Evolutionary conservation across 2,113 vertebrate genomes (phyloP), one percentile per base, ranked within the genome.

Genomic region (Daubentonia madagascariensis): DNA sequence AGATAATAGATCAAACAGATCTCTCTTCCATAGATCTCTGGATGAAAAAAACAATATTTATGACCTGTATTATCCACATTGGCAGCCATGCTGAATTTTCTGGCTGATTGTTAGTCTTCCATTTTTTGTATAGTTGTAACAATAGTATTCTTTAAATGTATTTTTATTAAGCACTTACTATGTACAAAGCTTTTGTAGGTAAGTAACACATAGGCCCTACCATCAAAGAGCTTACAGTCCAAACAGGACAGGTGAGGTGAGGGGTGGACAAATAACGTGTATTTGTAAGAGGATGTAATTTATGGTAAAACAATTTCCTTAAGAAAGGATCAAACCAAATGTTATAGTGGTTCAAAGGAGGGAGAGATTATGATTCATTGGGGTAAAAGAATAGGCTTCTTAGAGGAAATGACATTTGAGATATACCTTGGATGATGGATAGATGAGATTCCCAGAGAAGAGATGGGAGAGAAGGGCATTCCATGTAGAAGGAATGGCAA

Each of bases 121-220:
- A 43, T 50, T 84, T 89, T 89, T 59, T 72, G 3, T 88, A 16
- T 37, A 23, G 17, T 65, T 90, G 2, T 85, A 86, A 94, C 32
- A 87, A 18, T 63, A 68, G 40, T 92, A 14, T 76, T 23, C 72
- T 95, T 97, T 89, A 94, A 88, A 78, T 85, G 81, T 28, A 48
- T 59, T 78, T 84, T 93, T 72, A 91, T 70, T 75, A 45, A 97
- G 61, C 28, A 83, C n/a, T 4, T 79, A 2, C 85, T 92, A 75
- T 18, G 25, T 50, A 37, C 48, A 89, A 86, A 63, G 37, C 35
- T 86, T 83, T 59, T n/a, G 12, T 92, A 92, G 28, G 30, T 96
- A 80, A 92, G 61, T 84, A 67, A 80, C 57, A 59, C n/a, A 23
- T 30, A 73, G n/a, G 22, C 5, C 32, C 59, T 95, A 20, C 25